Conservation (phyloP, 2,888 invertebrate genomes). For the Arge pagana region DNA sequence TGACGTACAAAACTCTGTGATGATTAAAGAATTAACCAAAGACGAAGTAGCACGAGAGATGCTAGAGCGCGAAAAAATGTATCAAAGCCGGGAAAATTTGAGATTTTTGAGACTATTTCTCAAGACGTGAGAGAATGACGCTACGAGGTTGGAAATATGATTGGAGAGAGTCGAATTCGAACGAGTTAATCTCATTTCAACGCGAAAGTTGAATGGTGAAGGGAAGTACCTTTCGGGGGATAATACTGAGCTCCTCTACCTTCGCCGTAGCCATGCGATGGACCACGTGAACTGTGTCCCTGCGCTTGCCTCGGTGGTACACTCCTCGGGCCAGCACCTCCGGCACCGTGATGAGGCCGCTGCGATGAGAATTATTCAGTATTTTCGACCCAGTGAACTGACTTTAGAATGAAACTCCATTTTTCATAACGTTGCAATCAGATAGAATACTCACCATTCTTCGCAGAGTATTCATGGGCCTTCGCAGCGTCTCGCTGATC, state of each 20-base stretch:
- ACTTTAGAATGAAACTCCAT: background rate
- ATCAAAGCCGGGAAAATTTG: too few species aligned
- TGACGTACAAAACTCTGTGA: too few species aligned
- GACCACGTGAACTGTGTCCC: constrained; percentile 59
- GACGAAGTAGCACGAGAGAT: too few species aligned
- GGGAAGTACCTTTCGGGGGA: constrained; percentile 69
- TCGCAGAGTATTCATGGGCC: constrained; percentile 88
- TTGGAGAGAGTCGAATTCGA: too few species aligned
- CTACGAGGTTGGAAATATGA: too few species aligned
- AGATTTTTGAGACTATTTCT: too few species aligned
- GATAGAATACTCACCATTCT: constrained; percentile 70
- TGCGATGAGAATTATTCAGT: constrained; percentile 28
- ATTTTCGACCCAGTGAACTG: background rate
- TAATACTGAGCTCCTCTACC: constrained; percentile 72
- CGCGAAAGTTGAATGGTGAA: too few species aligned
- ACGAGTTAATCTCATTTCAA: too few species aligned
- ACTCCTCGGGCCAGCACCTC: constrained; percentile 50
- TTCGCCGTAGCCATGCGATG: constrained; percentile 72
- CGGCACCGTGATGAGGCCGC: constrained; percentile 61
- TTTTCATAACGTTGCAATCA: constrained; percentile 2
- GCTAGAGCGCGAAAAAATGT: too few species aligned
- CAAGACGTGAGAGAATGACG: too few species aligned
- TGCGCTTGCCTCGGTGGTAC: constrained; percentile 48
- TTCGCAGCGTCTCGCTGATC: constrained; percentile 86
- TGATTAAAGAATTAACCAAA: too few species aligned